Base-by-base conservation (phyloP, 2,888 invertebrate genomes). In the Leucania comma region DNA sequence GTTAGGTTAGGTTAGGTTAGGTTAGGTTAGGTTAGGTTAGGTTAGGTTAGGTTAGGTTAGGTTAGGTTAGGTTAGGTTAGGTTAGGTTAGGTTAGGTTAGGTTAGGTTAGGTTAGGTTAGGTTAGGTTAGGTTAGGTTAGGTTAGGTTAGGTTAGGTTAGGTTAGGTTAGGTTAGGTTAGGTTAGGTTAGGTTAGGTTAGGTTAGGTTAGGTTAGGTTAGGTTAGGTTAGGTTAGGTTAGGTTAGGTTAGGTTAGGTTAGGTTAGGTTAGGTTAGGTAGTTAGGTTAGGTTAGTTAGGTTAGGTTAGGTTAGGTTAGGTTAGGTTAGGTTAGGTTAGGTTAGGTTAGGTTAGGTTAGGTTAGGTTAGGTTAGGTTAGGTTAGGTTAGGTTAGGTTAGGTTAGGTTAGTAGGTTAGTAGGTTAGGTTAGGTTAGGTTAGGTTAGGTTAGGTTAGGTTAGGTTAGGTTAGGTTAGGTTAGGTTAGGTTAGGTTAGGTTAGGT, bases 41-140 rank as follows among this genome's bases (percentile, higher is more conserved):
- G 48, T 48, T 48, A 48, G 48, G 48, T 48, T 48, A 48, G 48
- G 48, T 48, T 20, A n/a, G 48, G 48, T 48, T 48, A 48, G 48
- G 48, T 48, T 48, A 48, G 48, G 48, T 48, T 48, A 48, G 48
- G 48, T 42, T 42, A 42, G 42, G 48, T 48, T 48, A 48, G 48
- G 48, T 48, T 48, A 48, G 48, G 48, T 48, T 48, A 48, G 48
- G 48, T 48, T 42, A 48, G 48, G 48, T 48, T 48, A 48, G 48
- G 48, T 48, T 48, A 48, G 48, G 48, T 48, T 48, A 48, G 48
- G 48, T 48, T 48, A 48, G 48, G 48, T 48, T 48, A 48, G 48
- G 48, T 48, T 48, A 48, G 48, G 48, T 48, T 48, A 48, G 42
- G 48, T 48, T 48, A 48, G 48, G 48, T 48, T 48, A 48, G 48